A percentile compares a stretch with the other conserved stretches of the same genome.
phyloP scores from a whole-genome alignment of 2,797 vertebrate genomes.

The Hybognathus amarus region DNA sequence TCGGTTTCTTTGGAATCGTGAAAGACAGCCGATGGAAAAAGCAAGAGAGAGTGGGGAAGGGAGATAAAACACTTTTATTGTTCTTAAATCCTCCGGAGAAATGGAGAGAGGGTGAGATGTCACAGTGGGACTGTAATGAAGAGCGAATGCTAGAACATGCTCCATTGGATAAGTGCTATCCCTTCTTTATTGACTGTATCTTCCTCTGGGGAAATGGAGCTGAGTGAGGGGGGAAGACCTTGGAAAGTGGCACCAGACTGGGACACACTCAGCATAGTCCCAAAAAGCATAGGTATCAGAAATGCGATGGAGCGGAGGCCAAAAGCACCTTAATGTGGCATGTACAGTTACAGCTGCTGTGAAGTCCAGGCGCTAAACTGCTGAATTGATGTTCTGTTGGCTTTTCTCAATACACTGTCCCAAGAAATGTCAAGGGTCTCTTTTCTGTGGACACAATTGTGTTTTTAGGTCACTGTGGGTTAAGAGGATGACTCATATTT shows the following conservation, averaged over 20 bases:
- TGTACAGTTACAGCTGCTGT: not conserved
- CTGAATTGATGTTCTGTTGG: constrained; percentile 1
- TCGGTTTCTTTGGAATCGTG: constrained; percentile 29
- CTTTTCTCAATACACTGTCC: not conserved
- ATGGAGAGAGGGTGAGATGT: constrained; percentile 45
- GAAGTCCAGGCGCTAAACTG: not conserved
- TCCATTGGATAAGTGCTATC: constrained; percentile 50
- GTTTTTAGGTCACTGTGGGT: constrained; percentile 21
- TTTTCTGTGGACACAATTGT: constrained; percentile 11
- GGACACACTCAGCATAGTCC: not conserved
- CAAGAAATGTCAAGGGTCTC: not conserved
- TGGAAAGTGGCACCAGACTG: constrained; percentile 26
- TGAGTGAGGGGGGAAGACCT: constrained; percentile 41
- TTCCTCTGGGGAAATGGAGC: constrained; percentile 55
- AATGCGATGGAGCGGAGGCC: not conserved
- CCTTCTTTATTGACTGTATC: constrained; percentile 53
- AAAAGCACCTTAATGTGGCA: constrained; percentile 9
- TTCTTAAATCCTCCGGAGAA: constrained; percentile 67
- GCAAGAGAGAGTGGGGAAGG: not conserved
- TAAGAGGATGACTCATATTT: not conserved
- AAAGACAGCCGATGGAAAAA: constrained; percentile 13
- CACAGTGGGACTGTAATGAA: constrained; percentile 48
- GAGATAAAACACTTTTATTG: constrained; percentile 53
- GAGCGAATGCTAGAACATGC: constrained; percentile 48
- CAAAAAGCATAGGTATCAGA: constrained; percentile 7